Evolutionary conservation across 1,140 invertebrate species (phyloP), one percentile per base, ranked within the genome.

Genomic region (Lepidurus couesii): DNA sequence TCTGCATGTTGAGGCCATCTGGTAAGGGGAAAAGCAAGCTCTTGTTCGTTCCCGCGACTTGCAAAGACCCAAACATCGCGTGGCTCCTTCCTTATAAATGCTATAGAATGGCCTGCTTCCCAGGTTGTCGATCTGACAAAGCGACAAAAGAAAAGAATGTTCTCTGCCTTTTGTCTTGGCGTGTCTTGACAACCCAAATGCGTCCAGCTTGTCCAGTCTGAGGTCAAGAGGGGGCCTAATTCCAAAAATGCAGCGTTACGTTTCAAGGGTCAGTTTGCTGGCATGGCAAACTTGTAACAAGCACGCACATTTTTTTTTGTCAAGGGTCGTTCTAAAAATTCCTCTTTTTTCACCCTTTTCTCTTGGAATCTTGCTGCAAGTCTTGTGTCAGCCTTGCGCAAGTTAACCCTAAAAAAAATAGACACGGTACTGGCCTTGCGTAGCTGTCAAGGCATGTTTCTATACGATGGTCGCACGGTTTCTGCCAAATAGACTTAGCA

Each of bases 221-320:
- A 4, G 53, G 16, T 65, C 53, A 65, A 65, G 53, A 65, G 53
- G 53, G 53, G 53, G 53, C 53, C 53, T 65, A 65, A 65, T 65
- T 65, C 8, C 9, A 21, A 16, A n/a, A 65, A 21, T 34, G 53
- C 53, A 65, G 53, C 53, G 53, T 65, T 65, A 65, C 53, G 21
- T 65, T 65, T 21, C 53, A 65, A 65, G 21, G 53, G 53, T 65
- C 53, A 65, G 53, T 65, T 65, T 65, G 21, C 53, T 65, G 21
- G 53, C 16, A 65, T 65, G 16, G 21, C 21, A 21, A 65, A 21
- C 53, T 65, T 65, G 53, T 65, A 11, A n/a, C 53, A 65, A 65
- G 53, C 53, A 5, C 53, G n/a, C n/a, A n/a, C n/a, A 21, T 65
- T 65, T 34, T 65, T 34, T 65, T 21, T 65, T 65, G 53, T 65